A percentile compares a stretch with the other conserved stretches of the same genome.
Conservation (phyloP, 2,113 vertebrate genomes). For the Notarius lentiginosus region DNA sequence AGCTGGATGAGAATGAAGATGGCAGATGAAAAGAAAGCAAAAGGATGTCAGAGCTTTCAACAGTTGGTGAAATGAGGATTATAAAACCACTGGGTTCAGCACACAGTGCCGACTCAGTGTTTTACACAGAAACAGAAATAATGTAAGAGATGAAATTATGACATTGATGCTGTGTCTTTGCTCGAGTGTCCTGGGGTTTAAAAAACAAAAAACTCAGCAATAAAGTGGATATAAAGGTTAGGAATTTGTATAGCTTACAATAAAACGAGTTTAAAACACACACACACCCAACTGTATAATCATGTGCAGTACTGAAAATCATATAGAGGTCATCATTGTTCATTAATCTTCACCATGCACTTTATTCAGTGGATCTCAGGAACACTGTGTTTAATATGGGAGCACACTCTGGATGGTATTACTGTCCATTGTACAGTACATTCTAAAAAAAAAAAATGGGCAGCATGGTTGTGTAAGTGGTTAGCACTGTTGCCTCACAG, state of each 20-base stretch:
- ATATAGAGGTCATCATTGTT: neutral
- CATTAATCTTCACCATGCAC: neutral
- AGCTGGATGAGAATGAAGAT: slow-evolving; percentile 70
- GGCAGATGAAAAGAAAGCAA: slow-evolving; percentile 26
- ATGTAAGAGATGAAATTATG: neutral
- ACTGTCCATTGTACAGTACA: neutral
- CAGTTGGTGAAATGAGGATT: neutral
- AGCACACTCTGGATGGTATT: neutral
- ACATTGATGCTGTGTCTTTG: neutral
- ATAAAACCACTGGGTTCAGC: neutral
- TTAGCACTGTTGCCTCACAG: too few relatives aligned
- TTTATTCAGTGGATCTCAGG: neutral
- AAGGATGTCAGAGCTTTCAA: slow-evolving; percentile 1
- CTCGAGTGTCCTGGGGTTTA: neutral
- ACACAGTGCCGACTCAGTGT: neutral
- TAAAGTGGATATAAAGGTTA: neutral
- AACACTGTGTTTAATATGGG: neutral
- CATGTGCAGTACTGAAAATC: neutral
- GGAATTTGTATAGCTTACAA: neutral
- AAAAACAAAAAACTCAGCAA: neutral
- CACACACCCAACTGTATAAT: neutral
- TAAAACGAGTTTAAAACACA: neutral
- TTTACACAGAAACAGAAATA: neutral
- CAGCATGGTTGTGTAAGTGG: too few relatives aligned
- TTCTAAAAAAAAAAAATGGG: too few relatives aligned